Evolutionary conservation across 2,888 invertebrate species (phyloP), one percentile per base, ranked within the genome.

Genomic region (Drosophila fungiperda): DNA sequence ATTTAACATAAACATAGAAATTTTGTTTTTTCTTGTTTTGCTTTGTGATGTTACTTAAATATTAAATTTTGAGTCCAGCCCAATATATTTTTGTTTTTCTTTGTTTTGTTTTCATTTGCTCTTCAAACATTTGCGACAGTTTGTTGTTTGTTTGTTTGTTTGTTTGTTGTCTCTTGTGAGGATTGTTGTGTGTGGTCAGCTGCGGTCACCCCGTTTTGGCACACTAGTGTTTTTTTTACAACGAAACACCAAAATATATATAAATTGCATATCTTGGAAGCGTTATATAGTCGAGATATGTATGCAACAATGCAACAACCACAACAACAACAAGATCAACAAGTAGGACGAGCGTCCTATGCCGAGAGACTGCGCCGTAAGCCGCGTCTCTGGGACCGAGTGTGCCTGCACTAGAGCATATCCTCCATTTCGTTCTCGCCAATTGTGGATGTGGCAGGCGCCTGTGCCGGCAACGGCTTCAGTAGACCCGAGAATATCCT

Each of bases 401-500:
- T 68, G 60, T 76, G 87, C 84, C 89, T 54, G 63, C 89, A 89
- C 85, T 85, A 89, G 90, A 86, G 88, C 75, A 74, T 59, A 55
- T 90, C 89, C 78, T 91, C 91, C 83, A 91, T 64, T 70, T 92
- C 84, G 67, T 87, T 87, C 87, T 91, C 92, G 65, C 85, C 88
- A 83, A 89, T 89, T 69, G 91, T 89, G 75, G 92, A 76, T 68
- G 91, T 81, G 75, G 86, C 90, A 69, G 92, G 91, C 80, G 91
- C 81, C 82, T 92, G 92, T 63, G 91, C 81, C 80, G 90, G 92
- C 77, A 91, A 85, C 64, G 91, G 92, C 82, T 92, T 92, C 52
- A 92, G 74, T 68, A 92, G 83, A 68, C 92, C 92, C 75, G 91
- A 90, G 83, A 93, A 92, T 73, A 93, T 80, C 89, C 92, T 91